Conservation (phyloP, 30 jellyfish, hydroid and myxozoan genomes). For the Morbakka virulenta region DNA sequence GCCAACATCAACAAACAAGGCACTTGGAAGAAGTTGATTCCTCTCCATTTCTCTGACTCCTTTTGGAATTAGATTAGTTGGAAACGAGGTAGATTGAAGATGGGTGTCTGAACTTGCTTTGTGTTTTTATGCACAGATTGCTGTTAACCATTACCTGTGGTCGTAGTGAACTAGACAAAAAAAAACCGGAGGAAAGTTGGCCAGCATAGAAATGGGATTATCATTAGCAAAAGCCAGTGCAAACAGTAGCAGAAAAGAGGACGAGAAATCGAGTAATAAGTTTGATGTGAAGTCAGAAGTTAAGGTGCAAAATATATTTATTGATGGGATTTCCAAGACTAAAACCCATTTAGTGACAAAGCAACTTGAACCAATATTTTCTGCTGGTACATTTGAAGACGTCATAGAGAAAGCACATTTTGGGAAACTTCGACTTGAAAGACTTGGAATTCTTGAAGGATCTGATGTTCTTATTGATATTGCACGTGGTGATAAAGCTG, state of each 20-base stretch:
- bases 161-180: no score
- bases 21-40: no score
- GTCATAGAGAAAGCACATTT: slow-evolving; percentile 67
- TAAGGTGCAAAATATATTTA: slow-evolving; percentile 66
- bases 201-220: not conserved
- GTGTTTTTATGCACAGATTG: no score
- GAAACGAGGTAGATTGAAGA: no score
- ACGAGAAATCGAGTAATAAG: not conserved
- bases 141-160: no score
- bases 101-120: no score
- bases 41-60: no score
- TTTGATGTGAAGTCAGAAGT: slow-evolving; percentile 50
- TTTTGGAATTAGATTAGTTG: no score
- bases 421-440: slow-evolving; percentile 74
- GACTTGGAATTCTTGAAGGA: slow-evolving; percentile 82
- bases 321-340: slow-evolving; percentile 80
- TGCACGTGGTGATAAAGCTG: slow-evolving; percentile 45
- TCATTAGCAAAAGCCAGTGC: not conserved
- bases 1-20: no score
- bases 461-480: slow-evolving; percentile 88
- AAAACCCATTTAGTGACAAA: slow-evolving; percentile 55
- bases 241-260: not conserved
- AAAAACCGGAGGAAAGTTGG: no score
- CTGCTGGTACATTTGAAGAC: slow-evolving; percentile 72
- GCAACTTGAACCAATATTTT: slow-evolving; percentile 56